phyloP scores from a whole-genome alignment of 2,797 vertebrate species.

The Melanotaenia nigrans region DNA sequence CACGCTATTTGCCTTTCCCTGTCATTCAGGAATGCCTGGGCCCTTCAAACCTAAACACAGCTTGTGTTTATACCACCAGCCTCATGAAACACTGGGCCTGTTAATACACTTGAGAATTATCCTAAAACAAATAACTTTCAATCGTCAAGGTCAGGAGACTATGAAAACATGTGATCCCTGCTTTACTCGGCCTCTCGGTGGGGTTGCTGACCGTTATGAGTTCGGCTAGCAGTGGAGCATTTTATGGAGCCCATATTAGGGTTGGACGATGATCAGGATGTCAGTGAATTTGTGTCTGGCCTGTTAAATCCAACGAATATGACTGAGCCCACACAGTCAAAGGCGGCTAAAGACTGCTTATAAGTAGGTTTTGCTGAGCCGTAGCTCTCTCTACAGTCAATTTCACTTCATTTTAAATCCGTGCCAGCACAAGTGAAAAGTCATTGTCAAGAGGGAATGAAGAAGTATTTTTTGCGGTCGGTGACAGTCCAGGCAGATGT shows the following conservation, averaged over 20 bases:
- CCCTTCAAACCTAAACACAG: slow-evolving; percentile 73
- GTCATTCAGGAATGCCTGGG: slow-evolving; percentile 72
- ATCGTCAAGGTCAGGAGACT: slow-evolving; percentile 68
- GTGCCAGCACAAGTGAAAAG: slow-evolving; percentile 57
- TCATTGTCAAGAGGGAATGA: slow-evolving; percentile 56
- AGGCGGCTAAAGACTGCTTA: slow-evolving; percentile 50
- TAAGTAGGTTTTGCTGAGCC: slow-evolving; percentile 59
- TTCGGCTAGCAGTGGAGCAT: slow-evolving; percentile 46
- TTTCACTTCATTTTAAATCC: slow-evolving; percentile 57
- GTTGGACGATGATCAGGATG: slow-evolving; percentile 66
- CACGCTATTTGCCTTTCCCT: slow-evolving; percentile 61
- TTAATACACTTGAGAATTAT: slow-evolving; percentile 71
- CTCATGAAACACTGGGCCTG: slow-evolving; percentile 54
- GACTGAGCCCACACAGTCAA: slow-evolving; percentile 45
- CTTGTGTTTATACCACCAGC: slow-evolving; percentile 66
- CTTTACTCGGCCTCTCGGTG: slow-evolving; percentile 35
- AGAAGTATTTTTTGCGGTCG: slow-evolving; percentile 34
- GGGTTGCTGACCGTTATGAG: slow-evolving; percentile 52
- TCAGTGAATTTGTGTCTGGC: slow-evolving; percentile 68
- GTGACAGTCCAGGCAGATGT: slow-evolving; percentile 36
- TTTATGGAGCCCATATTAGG: slow-evolving; percentile 68
- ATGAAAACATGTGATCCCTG: slow-evolving; percentile 68
- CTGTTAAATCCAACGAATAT: slow-evolving; percentile 47
- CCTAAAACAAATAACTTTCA: slow-evolving; percentile 75
- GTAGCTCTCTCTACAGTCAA: slow-evolving; percentile 49